Evolutionary conservation across 2,888 invertebrate species (phyloP), one percentile per base, ranked within the genome.

Genomic region (Vandiemenella viatica): DNA sequence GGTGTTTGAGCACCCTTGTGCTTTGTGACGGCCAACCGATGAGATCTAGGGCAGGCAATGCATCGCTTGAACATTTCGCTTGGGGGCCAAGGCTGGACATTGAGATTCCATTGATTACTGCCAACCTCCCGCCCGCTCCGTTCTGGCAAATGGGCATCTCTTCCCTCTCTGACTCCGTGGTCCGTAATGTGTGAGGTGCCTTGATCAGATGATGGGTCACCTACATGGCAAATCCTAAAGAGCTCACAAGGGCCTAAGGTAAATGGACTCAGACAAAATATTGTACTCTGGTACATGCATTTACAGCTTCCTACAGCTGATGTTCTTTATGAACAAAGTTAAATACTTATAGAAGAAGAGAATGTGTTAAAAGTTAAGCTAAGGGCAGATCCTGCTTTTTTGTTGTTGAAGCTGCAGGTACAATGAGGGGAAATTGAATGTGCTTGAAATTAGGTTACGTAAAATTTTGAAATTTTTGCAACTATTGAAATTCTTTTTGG

Each of bases 231-330:
- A 61, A 59, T 60, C 61, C 61, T 62, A 60, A 62, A 50, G 48
- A 48, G 62, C 60, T 61, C 62, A 60, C 64, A 65, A 64, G 65
- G 66, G 65, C 53, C 51, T 62, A 67, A 67, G 67, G 67, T 67
- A 67, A 67, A 64, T 67, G 65, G 66, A 43, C 10, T n/a, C 7
- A 38, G 47, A 44, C 50, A 45, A 48, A 37, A 47, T 46, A 37
- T 20, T 50, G 44, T 52, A 54, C 50, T 48, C 45, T 57, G 53
- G 42, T 47, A 40, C 46, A 32, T 52, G 43, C 46, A 32, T 32
- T 49, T 26, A 42, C 42, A 42, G 20, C 20, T n/a, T 42, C 19
- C 42, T 19, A 19, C 19, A 42, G 42, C 41, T 32, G 32, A n/a
- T 32, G 10, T n/a, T 13, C 13, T n/a, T 32, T 32, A 13, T 32